Evolutionary conservation across 2,888 invertebrate genomes (phyloP).

Genomic region (Biston stratarius): DNA sequence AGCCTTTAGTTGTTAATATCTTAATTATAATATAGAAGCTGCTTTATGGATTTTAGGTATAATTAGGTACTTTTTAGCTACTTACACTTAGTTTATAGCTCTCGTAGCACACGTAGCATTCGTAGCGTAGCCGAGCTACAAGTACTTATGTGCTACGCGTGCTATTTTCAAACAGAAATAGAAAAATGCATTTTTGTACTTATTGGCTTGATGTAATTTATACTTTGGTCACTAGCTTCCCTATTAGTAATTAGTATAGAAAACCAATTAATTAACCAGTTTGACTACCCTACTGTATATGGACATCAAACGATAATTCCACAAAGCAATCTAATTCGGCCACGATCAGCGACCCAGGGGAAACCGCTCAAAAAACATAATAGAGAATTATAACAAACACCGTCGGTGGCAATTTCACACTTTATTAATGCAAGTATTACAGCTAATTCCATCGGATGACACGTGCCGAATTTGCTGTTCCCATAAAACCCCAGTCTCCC

Average conservation of each 20-base stretch:
- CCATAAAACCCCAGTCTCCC: conserved; percentile 76
- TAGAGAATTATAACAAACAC: conserved; percentile 83
- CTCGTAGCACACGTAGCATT: conserved; percentile 6
- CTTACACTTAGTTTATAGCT: no score
- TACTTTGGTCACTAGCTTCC: neutral
- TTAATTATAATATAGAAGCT: no score
- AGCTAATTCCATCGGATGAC: conserved; percentile 82
- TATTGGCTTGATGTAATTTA: neutral
- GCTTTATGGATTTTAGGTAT: no score
- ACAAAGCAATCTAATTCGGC: conserved; percentile 63
- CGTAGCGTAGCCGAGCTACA: neutral
- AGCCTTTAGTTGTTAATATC: no score
- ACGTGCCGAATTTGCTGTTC: conserved; percentile 84
- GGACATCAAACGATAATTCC: conserved; percentile 49
- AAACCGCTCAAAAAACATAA: conserved; percentile 69
- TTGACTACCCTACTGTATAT: conserved; percentile 28
- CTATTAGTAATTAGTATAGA: neutral
- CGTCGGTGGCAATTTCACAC: conserved; percentile 85
- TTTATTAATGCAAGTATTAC: conserved; percentile 86
- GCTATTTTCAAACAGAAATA: neutral
- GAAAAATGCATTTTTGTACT: no score
- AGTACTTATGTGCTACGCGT: neutral
- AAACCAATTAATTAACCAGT: conserved; percentile 10
- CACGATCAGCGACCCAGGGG: conserved; percentile 45
- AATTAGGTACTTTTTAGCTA: neutral